Base-by-base conservation (phyloP, 2,113 vertebrate genomes). In the Leucosticte australis region DNA sequence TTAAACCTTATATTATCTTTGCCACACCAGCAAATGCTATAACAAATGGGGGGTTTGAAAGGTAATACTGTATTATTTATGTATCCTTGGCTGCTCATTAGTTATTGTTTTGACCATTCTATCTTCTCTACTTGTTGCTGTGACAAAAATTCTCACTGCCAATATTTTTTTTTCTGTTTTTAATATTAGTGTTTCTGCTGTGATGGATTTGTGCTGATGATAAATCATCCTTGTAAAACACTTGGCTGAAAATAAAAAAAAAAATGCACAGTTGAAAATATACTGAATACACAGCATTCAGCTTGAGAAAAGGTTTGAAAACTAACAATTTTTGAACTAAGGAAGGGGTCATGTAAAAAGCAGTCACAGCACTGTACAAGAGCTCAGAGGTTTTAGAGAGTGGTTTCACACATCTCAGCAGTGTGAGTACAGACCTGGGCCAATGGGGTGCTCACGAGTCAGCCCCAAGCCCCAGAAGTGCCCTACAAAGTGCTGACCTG, bases 351-450 rank as follows among this genome's bases (percentile, higher is more conserved):
- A 1, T 47, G 24, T 41, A 53, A 28, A 55, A 41, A 30, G 6
- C 46, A 44, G 17, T 82, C 24, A 20, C 10, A 56, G 13, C 15
- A 11, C 33, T 76, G 4, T 20, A 20, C 0, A 0, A 7, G n/a
- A 68, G 9, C 20, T 78, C 49, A 74, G 22, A 64, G 49, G 9
- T 69, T 89, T 67, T 35, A 81, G 56, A 65, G 18, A 5, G 13
- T 65, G 28, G 4, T 18, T 76, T 19, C 30, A 20, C n/a, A 31
- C 8, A 37, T 3, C 10, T 68, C 49, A 53, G 31, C 13, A 35
- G 27, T 31, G n/a, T 23, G 20, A 82, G 17, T 13, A 20, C 13
- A 44, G 74, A 44, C 11, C 21, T 67, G 9, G 20, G 22, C 11
- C 39, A 30, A 3, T 12, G 49, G 6, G 10, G 9, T 47, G 8